These are phyloP conservation scores for Lithophane ornitopus DNA, from an alignment of 2,888 invertebrate genomes.

Conservation along the genomic window DNA sequence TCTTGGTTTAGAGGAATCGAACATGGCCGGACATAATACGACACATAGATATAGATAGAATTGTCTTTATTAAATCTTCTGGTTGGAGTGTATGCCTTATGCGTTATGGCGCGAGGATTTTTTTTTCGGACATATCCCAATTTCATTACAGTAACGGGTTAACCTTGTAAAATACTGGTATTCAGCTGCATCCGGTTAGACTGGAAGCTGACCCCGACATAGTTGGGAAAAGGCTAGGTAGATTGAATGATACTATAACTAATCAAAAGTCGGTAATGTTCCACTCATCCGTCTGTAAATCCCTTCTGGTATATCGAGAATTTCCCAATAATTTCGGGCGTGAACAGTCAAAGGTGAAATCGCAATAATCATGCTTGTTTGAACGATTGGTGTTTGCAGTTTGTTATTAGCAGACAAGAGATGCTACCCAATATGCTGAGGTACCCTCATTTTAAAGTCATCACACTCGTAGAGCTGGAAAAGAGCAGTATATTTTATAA, in stretches of 20 bases:
- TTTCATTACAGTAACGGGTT: too few species aligned
- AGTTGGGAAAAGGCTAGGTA: too few species aligned
- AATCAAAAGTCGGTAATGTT: background rate
- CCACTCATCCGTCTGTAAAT: background rate
- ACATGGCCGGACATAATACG: background rate
- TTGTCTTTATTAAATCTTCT: too few species aligned
- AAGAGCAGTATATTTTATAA: background rate
- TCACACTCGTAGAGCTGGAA: too few species aligned
- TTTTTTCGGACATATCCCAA: too few species aligned
- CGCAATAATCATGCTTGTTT: background rate
- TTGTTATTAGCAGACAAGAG: background rate
- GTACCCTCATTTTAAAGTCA: background rate
- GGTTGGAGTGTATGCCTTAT: too few species aligned
- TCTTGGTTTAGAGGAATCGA: conserved; percentile 12
- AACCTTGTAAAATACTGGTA: too few species aligned
- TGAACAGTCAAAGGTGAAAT: background rate
- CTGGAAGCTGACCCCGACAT: too few species aligned
- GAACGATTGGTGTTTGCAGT: background rate
- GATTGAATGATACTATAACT: background rate
- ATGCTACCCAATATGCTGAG: background rate
- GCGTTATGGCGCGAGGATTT: too few species aligned
- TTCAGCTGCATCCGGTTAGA: too few species aligned
- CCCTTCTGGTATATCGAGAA: background rate
- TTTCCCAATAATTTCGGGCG: background rate
- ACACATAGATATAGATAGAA: background rate